Base-by-base conservation (phyloP, 2,888 invertebrate genomes). In the Sepiola atlantica region DNA sequence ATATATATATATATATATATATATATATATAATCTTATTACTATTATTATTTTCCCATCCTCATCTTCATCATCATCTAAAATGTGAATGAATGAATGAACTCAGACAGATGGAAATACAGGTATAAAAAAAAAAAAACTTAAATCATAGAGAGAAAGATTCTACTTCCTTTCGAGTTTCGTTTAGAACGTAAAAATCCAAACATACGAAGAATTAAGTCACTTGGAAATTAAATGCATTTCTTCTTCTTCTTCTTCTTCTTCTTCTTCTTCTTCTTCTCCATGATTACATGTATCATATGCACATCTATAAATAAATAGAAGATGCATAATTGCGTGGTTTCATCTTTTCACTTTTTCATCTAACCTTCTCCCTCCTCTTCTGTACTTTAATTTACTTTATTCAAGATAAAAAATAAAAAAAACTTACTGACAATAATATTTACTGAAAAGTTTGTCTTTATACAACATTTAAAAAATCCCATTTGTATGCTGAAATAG, bases 41-140 rank as follows among this genome's bases (percentile, higher is more conserved):
- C 2, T 45, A 45, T 45, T 45, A 45, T 45, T 2, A 45, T 45
- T 45, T 45, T 24, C 10, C 21, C 8, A 0, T 61, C 24, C 6
- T 61, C 21, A 1, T 24, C 24, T 21, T 2, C 16, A 14, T 10
- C 16, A 14, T 28, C 3, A n/a, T n/a, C 8, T 28, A 28, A 16
- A 77, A 77, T n/a, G n/a, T n/a, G 77, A 77, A 77, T 77, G 77
- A 77, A 77, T 77, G 77, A 77, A 77, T 77, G 77, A 77, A 77
- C 77, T 10, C 61, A 61, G 61, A 77, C 77, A 77, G 77, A 77
- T n/a, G 28, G n/a, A 45, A 45, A 45, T 45, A 77, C n/a, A 77
- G n/a, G n/a, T n/a, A 77, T n/a, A 77, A 10, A n/a, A 77, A n/a
- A n/a, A n/a, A n/a, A 45, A 45, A n/a, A n/a, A n/a, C n/a, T 45